Evolutionary conservation across 2,113 vertebrate species (phyloP), one percentile per base, ranked within the genome.

Genomic region (Rafetus swinhoei): DNA sequence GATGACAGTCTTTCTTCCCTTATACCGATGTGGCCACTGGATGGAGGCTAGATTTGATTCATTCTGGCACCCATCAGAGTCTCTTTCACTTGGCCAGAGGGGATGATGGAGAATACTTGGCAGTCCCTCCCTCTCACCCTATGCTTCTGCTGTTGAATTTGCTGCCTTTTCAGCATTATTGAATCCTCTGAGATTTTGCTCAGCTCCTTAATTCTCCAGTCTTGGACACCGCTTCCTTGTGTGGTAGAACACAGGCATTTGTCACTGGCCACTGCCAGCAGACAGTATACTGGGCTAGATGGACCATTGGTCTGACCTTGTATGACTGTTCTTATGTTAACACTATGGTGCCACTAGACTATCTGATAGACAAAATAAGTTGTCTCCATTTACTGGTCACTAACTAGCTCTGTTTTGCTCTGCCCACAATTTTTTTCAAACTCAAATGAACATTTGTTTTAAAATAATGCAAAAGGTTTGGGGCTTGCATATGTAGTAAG

Each of bases 391-490:
- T 83, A 4, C 82, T 76, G 4, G 56, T 79, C 29, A 74, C 50
- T 85, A 94, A 4, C 21, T 89, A 80, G 24, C 54, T 86, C 39
- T 83, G 9, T 84, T 94, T 86, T 53, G 50, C 55, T 86, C 35
- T 2, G 0, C 15, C 27, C 0, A 0, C 10, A 50, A 29, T 45
- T 50, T 76, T 45, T 76, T 76, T 45, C 45, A 76, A 45, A 76
- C 10, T 22, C 74, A 76, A 25, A 39, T 74, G 39, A 39, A 39
- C 74, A 12, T 45, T 45, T 24, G 19, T 24, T 45, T 13, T 76
- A 24, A 21, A 35, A 12, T 45, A 72, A 14, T 82, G 12, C 84
- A 69, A 83, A 32, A 16, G 53, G 1, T 65, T 94, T 80, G 91
- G n/a, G 32, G 29, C 50, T 86, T 65, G 24, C 18, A 54, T 45